Base-by-base conservation (phyloP, 2,113 vertebrate genomes). In the Dicaeum eximium region DNA sequence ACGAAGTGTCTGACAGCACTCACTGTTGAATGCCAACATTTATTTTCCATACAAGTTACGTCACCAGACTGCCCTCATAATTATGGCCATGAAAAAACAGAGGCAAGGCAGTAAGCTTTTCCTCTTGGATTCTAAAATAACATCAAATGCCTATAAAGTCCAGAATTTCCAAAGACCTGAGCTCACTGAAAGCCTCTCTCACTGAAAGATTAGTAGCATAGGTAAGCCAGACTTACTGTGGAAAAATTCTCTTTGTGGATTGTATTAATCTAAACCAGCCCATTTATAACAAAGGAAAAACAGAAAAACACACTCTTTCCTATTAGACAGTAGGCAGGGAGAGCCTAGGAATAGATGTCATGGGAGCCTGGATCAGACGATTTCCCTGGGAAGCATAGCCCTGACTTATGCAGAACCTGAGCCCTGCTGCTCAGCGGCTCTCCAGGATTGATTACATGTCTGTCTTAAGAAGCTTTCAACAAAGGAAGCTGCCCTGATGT, bases 51-150 rank as follows among this genome's bases (percentile, higher is more conserved):
- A 85, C 80, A 91, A 72, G 77, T 92, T 93, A 86, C 61, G 10
- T 93, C 88, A 96, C 65, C 91, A 89, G 89, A 57, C 94, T 89
- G 78, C 91, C 91, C 91, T 96, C 86, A 17, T 95, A 97, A 97
- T 97, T 97, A 92, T 3, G 69, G 70, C 80, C 57, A 3, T 79
- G 89, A 91, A 95, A 84, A 97, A 92, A 95, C 94, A 91, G 93
- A 90, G 73, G 93, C 86, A 81, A 93, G 73, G 80, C 91, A 92
- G 86, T 91, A 79, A 95, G 91, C 37, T 95, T 95, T 96, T 92
- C 93, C 95, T 95, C 77, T 91, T 60, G 37, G 53, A 78, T 78
- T 95, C 89, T 93, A 93, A 97, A 92, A 95, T 95, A 93, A 87
- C 91, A 92, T 60, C 51, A 89, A 79, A 87, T 92, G 65, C 61